Conservation (phyloP, 1,140 invertebrate species). For the Oscheius sp. region DNA sequence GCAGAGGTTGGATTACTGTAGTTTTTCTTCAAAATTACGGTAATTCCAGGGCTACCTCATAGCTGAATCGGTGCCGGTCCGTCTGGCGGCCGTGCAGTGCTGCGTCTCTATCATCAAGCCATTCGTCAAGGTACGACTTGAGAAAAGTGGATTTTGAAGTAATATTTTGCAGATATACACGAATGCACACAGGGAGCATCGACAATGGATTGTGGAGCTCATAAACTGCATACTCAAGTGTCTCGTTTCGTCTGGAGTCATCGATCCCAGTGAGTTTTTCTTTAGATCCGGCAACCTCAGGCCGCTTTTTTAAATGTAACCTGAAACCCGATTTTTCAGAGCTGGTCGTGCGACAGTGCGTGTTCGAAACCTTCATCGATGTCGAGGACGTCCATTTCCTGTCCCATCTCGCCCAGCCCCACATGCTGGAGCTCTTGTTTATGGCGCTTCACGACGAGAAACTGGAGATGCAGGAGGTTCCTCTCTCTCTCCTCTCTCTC, state of each 20-base stretch:
- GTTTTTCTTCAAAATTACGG: not conserved
- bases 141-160: no score
- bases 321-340: slow-evolving; percentile 67
- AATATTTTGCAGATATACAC: no score
- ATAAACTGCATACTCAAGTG: slow-evolving; percentile 67
- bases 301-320: slow-evolving; percentile 13
- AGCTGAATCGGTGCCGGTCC: slow-evolving; percentile 84
- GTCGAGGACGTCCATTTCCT: slow-evolving; percentile 81
- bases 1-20: slow-evolving; percentile 46
- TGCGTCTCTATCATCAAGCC: slow-evolving; percentile 82
- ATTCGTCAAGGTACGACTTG: slow-evolving; percentile 68
- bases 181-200: not conserved
- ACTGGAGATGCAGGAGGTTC: slow-evolving; percentile 84
- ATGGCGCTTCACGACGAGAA: slow-evolving; percentile 94
- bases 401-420: slow-evolving; percentile 87
- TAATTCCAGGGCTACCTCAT: slow-evolving; percentile 76
- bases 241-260: slow-evolving; percentile 86
- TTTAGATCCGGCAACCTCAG: not conserved
- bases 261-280: slow-evolving; percentile 72
- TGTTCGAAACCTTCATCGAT: slow-evolving; percentile 75
- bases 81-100: slow-evolving; percentile 88
- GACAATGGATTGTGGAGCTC: slow-evolving; percentile 3
- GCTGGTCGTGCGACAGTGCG: slow-evolving; percentile 86
- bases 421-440: slow-evolving; percentile 87
- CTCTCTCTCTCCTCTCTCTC: slow-evolving; percentile 11